A percentile compares a stretch with the other conserved stretches of the same genome.
Conservation (phyloP, 2,113 vertebrate species). For the Percopsis transmontana region DNA sequence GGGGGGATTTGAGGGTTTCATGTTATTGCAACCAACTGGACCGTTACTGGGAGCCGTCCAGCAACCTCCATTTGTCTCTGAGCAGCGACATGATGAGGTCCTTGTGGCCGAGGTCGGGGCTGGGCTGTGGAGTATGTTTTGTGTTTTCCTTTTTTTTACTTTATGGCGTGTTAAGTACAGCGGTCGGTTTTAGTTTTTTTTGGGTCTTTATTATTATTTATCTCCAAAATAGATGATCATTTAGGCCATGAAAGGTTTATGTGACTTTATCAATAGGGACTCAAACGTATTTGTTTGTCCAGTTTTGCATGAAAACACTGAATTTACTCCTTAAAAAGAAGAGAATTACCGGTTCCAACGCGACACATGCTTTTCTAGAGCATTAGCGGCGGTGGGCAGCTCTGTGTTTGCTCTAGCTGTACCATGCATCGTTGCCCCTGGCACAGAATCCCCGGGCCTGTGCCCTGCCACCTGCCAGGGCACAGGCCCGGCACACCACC, state of each 20-base stretch:
- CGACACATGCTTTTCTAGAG: not conserved
- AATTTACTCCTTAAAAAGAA: not conserved
- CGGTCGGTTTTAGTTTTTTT: too few species aligned
- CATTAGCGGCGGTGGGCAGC: constrained; percentile 37
- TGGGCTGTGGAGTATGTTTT: not conserved
- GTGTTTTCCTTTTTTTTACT: constrained; percentile 5
- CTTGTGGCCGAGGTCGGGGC: not conserved
- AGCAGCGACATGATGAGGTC: constrained; percentile 24
- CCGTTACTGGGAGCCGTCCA: constrained; percentile 48
- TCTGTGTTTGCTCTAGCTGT: constrained; percentile 63
- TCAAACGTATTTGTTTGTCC: too few species aligned
- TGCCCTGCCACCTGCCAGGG: not conserved
- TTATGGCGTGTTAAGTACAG: not conserved
- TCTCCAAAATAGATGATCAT: too few species aligned
- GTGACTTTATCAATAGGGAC: too few species aligned
- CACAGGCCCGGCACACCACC: not conserved
- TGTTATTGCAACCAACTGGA: constrained; percentile 42
- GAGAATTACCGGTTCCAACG: too few species aligned
- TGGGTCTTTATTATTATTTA: too few species aligned
- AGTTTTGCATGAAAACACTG: not conserved
- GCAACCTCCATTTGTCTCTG: constrained; percentile 41
- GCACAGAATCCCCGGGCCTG: constrained; percentile 24
- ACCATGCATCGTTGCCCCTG: constrained; percentile 63
- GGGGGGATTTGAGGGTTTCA: not conserved
- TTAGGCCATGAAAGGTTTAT: too few species aligned